These are phyloP conservation scores for Nysson spinosus DNA, from an alignment of 2,888 invertebrate species.

Conservation along the genomic window DNA sequence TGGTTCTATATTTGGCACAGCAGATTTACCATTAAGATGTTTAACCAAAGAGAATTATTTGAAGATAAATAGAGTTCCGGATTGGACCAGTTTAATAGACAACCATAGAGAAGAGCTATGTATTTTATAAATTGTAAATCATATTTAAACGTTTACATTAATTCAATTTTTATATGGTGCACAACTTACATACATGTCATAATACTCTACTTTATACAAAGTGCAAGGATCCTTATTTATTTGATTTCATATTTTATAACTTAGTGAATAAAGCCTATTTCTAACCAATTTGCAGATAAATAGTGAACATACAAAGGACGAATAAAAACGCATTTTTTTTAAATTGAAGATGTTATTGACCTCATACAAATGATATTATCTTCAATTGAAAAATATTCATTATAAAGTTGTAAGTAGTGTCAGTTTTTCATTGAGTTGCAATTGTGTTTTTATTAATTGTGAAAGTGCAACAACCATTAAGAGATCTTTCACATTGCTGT, in stretches of 20 bases:
- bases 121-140: slow-evolving; percentile 18
- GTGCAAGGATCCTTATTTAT: too few species aligned
- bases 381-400: slow-evolving; percentile 34
- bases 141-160: neutral
- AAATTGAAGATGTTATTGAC: slow-evolving; percentile 27
- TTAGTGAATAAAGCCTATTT: too few species aligned
- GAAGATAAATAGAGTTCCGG: slow-evolving; percentile 84
- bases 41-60: slow-evolving; percentile 87
- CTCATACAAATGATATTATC: slow-evolving; percentile 16
- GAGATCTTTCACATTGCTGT: slow-evolving; percentile 97
- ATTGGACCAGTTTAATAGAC: slow-evolving; percentile 87
- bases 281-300: neutral
- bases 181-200: too few species aligned
- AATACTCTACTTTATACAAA: too few species aligned
- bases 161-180: neutral
- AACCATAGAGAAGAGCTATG: slow-evolving; percentile 71
- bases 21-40: slow-evolving; percentile 84
- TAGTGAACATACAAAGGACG: too few species aligned
- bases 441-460: slow-evolving; percentile 96
- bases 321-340: neutral
- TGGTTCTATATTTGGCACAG: slow-evolving; percentile 87
- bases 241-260: slow-evolving; percentile 14
- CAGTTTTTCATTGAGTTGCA: slow-evolving; percentile 97
- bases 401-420: slow-evolving; percentile 87
- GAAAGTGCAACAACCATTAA: slow-evolving; percentile 98